Base-by-base conservation (phyloP, 2,888 invertebrate genomes). In the Lymantria monacha region DNA sequence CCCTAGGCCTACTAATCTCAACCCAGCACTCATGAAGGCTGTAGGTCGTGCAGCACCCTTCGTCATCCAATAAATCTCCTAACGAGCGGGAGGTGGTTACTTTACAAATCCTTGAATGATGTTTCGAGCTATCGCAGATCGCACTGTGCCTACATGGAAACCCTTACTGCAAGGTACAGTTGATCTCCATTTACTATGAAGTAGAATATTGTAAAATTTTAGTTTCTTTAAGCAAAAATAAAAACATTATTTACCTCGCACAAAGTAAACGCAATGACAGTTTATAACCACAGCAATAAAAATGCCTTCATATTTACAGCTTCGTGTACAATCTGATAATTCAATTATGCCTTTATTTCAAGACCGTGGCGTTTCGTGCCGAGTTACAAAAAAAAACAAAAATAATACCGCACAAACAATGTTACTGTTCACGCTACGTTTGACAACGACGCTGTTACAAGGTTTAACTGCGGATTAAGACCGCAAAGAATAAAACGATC, bases 271-370 rank as follows among this genome's bases (percentile, higher is more conserved):
- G 54, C 51, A 59, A 44, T 63, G 65, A 67, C 63, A 59, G 65
- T 58, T 64, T 50, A 65, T 55, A 59, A 57, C 61, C 46, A 43
- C 48, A 57, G 61, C 59, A 59, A 60, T 57, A 67, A 57, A 56
- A 60, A 59, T 55, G 53, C 52, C 56, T 54, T 48, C 55, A 56
- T 56, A 62, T 63, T 61, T 63, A 57, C 55, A 57, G 46, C 58
- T 66, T 54, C 60, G 66, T 68, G 69, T 55, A 53, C 55, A 57
- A 62, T 61, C 67, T 66, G 66, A 64, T 70, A 67, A 70, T 66
- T 66, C 67, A 69, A 70, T 70, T 70, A 69, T 58, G 52, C 56
- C 59, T 61, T 47, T 65, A 61, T 61, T 61, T 54, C 63, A 48
- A 51, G 46, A 64, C 49, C 31, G 49, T 42, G 56, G 55, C 47